phyloP scores from a whole-genome alignment of 2,797 vertebrate species.

The Neopelma chrysocephalum region DNA sequence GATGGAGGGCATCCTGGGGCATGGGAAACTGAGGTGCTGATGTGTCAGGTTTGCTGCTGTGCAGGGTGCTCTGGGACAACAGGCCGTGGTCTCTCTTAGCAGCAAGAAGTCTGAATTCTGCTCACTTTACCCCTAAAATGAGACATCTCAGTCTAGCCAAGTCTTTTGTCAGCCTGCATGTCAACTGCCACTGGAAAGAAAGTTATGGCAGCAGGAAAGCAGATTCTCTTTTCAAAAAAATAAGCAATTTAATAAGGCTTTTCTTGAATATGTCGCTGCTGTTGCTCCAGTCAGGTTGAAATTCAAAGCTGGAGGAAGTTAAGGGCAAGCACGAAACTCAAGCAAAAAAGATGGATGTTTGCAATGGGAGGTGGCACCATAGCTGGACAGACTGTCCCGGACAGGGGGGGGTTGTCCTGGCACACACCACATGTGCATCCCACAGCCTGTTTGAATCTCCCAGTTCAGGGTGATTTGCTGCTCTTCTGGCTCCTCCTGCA shows the following conservation, averaged over 20 bases:
- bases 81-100: not conserved
- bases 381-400: not conserved
- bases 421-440: not conserved
- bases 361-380: not conserved
- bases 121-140: not conserved
- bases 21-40: not conserved
- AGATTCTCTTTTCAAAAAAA: not conserved
- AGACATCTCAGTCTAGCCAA: not conserved
- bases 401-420: not conserved
- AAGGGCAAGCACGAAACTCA: not conserved
- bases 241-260: not conserved
- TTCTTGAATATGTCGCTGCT: not conserved
- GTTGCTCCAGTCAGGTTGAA: not conserved
- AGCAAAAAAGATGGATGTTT: not conserved
- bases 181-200: not conserved
- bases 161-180: accelerated
- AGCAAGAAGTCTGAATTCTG: not conserved
- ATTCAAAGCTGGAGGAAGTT: not conserved
- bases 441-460: not conserved
- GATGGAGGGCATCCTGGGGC: not conserved
- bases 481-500: not conserved
- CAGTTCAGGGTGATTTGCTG: not conserved
- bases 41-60: not conserved
- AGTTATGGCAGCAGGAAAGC: not conserved
- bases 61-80: not conserved